Evolutionary conservation across 2,113 vertebrate species (phyloP).

Genomic region (Limnothrissa miodon): DNA sequence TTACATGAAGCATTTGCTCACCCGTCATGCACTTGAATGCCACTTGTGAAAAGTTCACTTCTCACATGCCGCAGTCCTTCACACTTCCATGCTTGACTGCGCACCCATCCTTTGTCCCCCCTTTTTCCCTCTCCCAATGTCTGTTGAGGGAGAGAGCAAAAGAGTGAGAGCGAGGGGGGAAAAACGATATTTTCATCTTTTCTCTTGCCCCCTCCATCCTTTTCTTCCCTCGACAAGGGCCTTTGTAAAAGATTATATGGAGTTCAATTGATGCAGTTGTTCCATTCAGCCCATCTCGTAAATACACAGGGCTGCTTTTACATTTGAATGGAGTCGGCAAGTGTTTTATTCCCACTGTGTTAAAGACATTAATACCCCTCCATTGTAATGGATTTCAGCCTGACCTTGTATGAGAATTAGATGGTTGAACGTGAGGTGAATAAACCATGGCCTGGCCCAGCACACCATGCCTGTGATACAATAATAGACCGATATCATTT

Average conservation of each 20-base stretch:
- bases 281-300: constrained; percentile 15
- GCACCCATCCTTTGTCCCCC: background rate
- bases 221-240: background rate
- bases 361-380: constrained; percentile 16
- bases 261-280: constrained; percentile 18
- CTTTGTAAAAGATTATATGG: constrained; percentile 18
- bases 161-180: background rate
- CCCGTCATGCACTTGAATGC: constrained; percentile 15
- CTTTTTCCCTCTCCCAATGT: background rate
- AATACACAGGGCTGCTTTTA: constrained; percentile 18
- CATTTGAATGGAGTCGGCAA: constrained; percentile 20
- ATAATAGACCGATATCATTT: background rate
- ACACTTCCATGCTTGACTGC: constrained; percentile 2
- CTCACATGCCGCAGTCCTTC: background rate
- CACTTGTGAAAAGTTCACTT: constrained; percentile 14
- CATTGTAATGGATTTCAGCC: constrained; percentile 19
- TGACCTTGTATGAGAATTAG: constrained; percentile 16
- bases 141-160: background rate
- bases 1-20: constrained; percentile 14
- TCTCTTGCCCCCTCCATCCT: background rate
- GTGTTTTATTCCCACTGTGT: constrained; percentile 19
- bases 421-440: constrained; percentile 15
- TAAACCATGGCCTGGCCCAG: background rate
- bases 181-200: constrained; percentile 4
- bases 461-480: background rate